Evolutionary conservation across 2,113 vertebrate genomes (phyloP), one percentile per base, ranked within the genome.

Genomic region (Cinclus mexicanus): DNA sequence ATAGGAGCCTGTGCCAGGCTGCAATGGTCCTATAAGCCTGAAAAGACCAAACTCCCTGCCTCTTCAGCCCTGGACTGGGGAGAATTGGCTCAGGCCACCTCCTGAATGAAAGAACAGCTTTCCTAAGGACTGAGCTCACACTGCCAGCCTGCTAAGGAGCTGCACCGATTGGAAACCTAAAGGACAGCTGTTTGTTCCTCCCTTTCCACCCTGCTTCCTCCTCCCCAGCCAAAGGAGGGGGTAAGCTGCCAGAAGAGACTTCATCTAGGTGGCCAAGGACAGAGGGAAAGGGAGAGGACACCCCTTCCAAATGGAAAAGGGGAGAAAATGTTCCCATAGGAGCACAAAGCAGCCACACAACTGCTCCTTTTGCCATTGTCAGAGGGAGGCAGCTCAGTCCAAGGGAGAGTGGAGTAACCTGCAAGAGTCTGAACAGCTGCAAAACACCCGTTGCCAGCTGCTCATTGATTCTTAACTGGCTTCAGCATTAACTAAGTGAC

Each of bases 131-230:
- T 60, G 68, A 83, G 81, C 39, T 85, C 69, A 46, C 53, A 14
- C 41, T 89, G 85, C 64, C 85, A 93, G 88, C 88, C 68, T 39
- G 61, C 83, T 77, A 37, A 94, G 91, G 89, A 91, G 67, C 49
- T 64, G 61, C 91, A 95, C 4, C 91, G 77, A 94, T 53, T 57
- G 24, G 68, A 82, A 93, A 91, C 84, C 87, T 87, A 79, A 93
- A 82, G 53, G 74, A 87, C 93, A 95, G 94, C 84, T 97, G 87
- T 90, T 90, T 56, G 59, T 59, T 59, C 63, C 78, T 76, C 63
- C 70, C 44, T 74, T 85, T 39, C 91, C 85, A 90, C 63, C 47
- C 74, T 75, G 63, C 84, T 79, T 87, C 78, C 60, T 92, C 77
- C 37, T 92, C 42, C 70, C 37, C 33, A 72, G 91, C 72, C 95